Evolutionary conservation across 2,888 invertebrate species (phyloP).

Genomic region (Cheilosia impressa): DNA sequence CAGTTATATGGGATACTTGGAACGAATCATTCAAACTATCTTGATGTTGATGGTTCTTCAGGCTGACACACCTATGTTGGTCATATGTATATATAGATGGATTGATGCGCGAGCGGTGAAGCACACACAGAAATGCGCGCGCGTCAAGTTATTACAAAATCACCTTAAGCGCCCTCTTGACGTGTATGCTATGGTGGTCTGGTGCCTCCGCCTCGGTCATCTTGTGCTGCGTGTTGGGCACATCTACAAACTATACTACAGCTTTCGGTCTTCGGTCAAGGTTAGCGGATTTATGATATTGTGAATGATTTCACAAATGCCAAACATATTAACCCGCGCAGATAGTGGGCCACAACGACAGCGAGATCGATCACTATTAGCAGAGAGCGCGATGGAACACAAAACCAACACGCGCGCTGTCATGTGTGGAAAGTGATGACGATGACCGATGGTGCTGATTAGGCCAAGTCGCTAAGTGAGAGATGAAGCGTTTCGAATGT

Average conservation of each 20-base stretch:
- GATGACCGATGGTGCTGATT: constrained; percentile 65
- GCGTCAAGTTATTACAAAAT: constrained; percentile 65
- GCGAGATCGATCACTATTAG: constrained; percentile 72
- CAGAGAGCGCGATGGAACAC: constrained; percentile 6
- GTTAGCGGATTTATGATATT: constrained; percentile 67
- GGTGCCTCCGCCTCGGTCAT: constrained; percentile 50
- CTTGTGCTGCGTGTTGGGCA: constrained; percentile 38
- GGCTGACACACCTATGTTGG: constrained; percentile 68
- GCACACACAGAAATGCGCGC: constrained; percentile 36
- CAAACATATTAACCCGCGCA: constrained; percentile 20
- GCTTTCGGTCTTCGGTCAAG: constrained; percentile 68
- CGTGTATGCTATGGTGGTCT: constrained; percentile 54
- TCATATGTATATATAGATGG: constrained; percentile 41
- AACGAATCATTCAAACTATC: constrained; percentile 52
- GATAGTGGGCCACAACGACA: constrained; percentile 68
- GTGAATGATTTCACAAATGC: constrained; percentile 56
- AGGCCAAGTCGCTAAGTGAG: constrained; percentile 26
- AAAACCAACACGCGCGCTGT: constrained; percentile 59
- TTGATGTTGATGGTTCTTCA: constrained; percentile 71
- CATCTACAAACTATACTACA: constrained; percentile 9
- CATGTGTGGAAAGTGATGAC: constrained; percentile 49
- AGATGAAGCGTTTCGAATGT: constrained; percentile 2
- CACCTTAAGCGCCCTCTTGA: constrained; percentile 73
- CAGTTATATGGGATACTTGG: constrained; percentile 41
- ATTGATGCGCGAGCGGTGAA: constrained; percentile 15